Percentiles rank a stretch among this genome's conserved stretches.
These are phyloP conservation scores for Meloidogyne hapla DNA, from an alignment of 1,140 invertebrate species.

Conservation along the genomic window DNA sequence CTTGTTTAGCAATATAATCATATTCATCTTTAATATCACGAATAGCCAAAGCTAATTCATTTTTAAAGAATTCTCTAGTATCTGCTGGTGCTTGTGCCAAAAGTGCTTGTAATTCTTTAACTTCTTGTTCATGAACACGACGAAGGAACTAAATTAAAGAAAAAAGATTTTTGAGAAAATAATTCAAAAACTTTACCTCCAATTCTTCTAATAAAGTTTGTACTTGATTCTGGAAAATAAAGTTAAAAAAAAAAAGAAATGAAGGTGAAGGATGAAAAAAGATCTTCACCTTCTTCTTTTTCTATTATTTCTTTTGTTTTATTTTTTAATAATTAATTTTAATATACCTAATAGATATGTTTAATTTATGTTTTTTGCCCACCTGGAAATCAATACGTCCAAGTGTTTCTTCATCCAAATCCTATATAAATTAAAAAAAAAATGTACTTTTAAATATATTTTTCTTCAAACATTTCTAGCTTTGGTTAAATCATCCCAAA, in stretches of 20 bases:
- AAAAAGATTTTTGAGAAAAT: too few species aligned
- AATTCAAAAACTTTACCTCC: slow-evolving; percentile 57
- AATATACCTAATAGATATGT: too few species aligned
- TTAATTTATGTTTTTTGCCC: too few species aligned
- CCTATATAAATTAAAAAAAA: slow-evolving; percentile 65
- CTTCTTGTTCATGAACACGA: slow-evolving; percentile 68
- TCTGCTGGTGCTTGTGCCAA: slow-evolving; percentile 65
- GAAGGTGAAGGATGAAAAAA: too few species aligned
- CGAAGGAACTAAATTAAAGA: slow-evolving; percentile 83
- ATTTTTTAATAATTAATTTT: too few species aligned
- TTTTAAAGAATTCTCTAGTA: slow-evolving; percentile 65
- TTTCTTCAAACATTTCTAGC: slow-evolving; percentile 50
- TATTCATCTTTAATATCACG: slow-evolving; percentile 69
- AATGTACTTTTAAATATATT: not conserved
- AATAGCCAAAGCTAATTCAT: slow-evolving; percentile 68
- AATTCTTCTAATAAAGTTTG: slow-evolving; percentile 74
- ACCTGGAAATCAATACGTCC: slow-evolving; percentile 84
- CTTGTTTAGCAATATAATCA: slow-evolving; percentile 67
- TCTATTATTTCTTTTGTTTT: too few species aligned
- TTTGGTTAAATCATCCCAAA: slow-evolving; percentile 67
- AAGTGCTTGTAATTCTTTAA: slow-evolving; percentile 68
- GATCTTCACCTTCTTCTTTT: too few species aligned
- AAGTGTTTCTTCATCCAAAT: slow-evolving; percentile 88
- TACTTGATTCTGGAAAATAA: slow-evolving; percentile 80
- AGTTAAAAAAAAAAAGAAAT: too few species aligned